Percentiles rank a stretch among this genome's conserved stretches.
Conservation (phyloP, 2,113 vertebrate genomes). For the Panthera leo region DNA sequence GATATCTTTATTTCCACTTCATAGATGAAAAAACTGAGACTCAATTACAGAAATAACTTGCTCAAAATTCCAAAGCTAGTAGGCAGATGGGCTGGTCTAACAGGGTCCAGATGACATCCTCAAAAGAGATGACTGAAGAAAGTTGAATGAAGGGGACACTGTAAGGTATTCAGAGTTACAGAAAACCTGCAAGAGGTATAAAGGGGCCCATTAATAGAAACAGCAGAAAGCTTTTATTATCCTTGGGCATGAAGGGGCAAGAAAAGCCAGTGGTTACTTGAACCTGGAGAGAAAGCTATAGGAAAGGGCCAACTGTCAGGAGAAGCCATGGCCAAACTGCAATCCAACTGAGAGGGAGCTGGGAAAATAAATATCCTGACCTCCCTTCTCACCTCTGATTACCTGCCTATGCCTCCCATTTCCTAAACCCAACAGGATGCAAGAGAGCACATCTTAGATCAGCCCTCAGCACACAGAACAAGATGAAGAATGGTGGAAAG, state of each 20-base stretch:
- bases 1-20: conserved; percentile 13
- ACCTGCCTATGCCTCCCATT: not conserved
- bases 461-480: not conserved
- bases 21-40: not conserved
- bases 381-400: not conserved
- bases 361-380: not conserved
- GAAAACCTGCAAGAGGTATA: not conserved
- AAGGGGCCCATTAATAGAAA: not conserved
- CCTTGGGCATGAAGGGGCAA: not conserved
- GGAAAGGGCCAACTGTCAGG: not conserved
- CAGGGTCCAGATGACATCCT: not conserved
- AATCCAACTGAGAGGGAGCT: not conserved
- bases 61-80: not conserved
- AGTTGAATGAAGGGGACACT: not conserved
- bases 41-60: not conserved
- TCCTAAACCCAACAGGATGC: not conserved
- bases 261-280: not conserved
- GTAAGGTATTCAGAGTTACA: not conserved
- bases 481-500: not conserved
- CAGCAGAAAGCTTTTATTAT: not conserved
- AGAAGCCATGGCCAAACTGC: not conserved
- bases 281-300: not conserved
- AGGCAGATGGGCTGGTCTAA: not conserved
- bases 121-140: not conserved
- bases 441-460: not conserved